These are phyloP conservation scores for Aptenodytes patagonicus DNA, from an alignment of 2,113 vertebrate genomes.

Conservation along the genomic window DNA sequence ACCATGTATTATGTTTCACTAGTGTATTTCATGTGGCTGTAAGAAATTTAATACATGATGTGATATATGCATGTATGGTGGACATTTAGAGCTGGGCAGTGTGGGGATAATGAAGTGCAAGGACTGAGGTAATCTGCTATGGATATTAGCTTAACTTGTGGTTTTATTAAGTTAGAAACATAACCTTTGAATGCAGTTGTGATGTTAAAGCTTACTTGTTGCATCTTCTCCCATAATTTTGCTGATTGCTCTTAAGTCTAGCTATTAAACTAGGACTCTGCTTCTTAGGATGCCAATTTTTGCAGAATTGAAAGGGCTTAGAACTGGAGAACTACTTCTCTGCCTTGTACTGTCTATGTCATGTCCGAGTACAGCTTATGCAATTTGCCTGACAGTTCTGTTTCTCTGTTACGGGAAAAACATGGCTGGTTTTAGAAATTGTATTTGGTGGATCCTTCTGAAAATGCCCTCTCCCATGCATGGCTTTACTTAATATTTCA, in stretches of 20 bases:
- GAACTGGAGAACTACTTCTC: not conserved
- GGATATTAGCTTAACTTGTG: not conserved
- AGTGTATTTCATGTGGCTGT: not conserved
- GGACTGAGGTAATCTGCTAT: not conserved
- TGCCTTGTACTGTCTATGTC: not conserved
- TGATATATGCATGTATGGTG: not conserved
- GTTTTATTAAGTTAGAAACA: not conserved
- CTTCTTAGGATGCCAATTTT: not conserved
- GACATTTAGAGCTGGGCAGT: not conserved
- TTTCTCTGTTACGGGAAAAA: not conserved
- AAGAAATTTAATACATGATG: not conserved
- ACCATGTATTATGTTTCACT: not conserved
- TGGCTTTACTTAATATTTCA: not conserved
- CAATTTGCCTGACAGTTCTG: not conserved
- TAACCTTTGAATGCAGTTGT: not conserved
- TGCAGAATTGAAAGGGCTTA: not conserved
- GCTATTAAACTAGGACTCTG: not conserved
- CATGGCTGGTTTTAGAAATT: not conserved
- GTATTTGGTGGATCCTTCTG: not conserved
- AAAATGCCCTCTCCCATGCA: not conserved
- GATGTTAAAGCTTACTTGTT: not conserved
- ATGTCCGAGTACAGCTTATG: fast-evolving
- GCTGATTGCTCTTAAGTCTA: not conserved
- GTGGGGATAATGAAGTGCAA: not conserved
- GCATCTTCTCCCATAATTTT: not conserved